Conservation (phyloP, 2,888 invertebrate species). For the Rhabditophanes sp. region DNA sequence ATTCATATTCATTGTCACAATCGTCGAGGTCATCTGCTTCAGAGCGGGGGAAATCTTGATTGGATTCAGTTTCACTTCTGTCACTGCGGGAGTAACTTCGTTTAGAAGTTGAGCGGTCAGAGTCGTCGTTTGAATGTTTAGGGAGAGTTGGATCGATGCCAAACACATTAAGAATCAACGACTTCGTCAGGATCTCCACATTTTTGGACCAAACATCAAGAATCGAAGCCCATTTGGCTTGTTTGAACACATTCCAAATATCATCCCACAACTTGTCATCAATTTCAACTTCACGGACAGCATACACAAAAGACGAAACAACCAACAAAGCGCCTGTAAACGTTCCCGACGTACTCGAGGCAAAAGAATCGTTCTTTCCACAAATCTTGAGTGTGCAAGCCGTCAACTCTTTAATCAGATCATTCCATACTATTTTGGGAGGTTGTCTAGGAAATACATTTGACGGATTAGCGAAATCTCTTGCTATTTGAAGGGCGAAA, state of each 20-base stretch:
- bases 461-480: slow-evolving; percentile 29
- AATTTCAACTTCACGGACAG: slow-evolving; percentile 24
- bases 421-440: slow-evolving; percentile 25
- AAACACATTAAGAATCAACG: slow-evolving; percentile 83
- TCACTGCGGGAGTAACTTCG: not conserved
- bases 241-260: slow-evolving; percentile 20
- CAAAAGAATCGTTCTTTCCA: slow-evolving; percentile 23
- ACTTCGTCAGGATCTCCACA: slow-evolving; percentile 81
- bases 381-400: slow-evolving; percentile 17
- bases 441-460: slow-evolving; percentile 22
- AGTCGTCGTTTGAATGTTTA: slow-evolving; percentile 3
- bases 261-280: slow-evolving; percentile 39
- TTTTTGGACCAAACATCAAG: slow-evolving; percentile 34
- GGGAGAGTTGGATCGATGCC: slow-evolving; percentile 59
- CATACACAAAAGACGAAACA: slow-evolving; percentile 16
- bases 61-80: slow-evolving; percentile 3
- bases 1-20: slow-evolving; percentile 2
- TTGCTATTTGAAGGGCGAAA: slow-evolving; percentile 26
- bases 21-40: slow-evolving; percentile 5
- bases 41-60: not conserved
- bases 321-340: slow-evolving; percentile 30
- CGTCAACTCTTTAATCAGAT: slow-evolving; percentile 23
- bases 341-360: slow-evolving; percentile 27
- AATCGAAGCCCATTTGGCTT: not conserved
- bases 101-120: slow-evolving; percentile 3